Evolutionary conservation across 2,113 vertebrate species (phyloP), one percentile per base, ranked within the genome.

Genomic region (Erythrocercus mccallii): DNA sequence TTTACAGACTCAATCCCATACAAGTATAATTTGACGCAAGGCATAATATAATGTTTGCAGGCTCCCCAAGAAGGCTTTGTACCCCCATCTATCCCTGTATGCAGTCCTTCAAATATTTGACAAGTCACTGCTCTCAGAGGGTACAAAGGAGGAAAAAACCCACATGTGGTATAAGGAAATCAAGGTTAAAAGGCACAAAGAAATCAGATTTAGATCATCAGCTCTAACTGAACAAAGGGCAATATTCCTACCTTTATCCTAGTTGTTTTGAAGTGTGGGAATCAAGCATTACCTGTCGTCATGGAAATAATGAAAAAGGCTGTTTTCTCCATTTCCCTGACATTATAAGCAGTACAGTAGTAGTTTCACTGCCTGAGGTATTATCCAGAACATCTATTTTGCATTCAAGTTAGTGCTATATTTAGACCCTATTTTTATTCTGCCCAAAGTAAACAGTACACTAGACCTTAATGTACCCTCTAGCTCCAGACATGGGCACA

Each of bases 381-480:
- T 68, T 92, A 90, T 68, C 86, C 74, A n/a, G 48, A 95, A 62
- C 27, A 79, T 91, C 92, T 97, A 92, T 57, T 93, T 89, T 93
- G 88, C 8, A 33, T 96, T 96, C 70, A 93, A 93, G 73, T 60
- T 81, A 89, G 66, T 42, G 35, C 79, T 95, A 77, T 97, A 96
- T 97, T 96, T 97, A 95, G 87, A 95, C 93, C 14, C 62, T 80
- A 86, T 94, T 97, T 96, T 78, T 94, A 94, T 94, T 96, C 93
- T 94, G 44, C 48, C 48, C 69, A 65, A 87, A 91, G 95, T 86
- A 86, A 73, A 92, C 88, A 95, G 65, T 78, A 91, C 68, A 84
- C 74, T 90, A 97, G 85, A 97, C 95, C 90, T 94, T 95, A 97
- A 95, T 91, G 74, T 86, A 95, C 73, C 77, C 93, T 97, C 96